Evolutionary conservation across 1,140 invertebrate species (phyloP).

Genomic region (Archivesica marissinica): DNA sequence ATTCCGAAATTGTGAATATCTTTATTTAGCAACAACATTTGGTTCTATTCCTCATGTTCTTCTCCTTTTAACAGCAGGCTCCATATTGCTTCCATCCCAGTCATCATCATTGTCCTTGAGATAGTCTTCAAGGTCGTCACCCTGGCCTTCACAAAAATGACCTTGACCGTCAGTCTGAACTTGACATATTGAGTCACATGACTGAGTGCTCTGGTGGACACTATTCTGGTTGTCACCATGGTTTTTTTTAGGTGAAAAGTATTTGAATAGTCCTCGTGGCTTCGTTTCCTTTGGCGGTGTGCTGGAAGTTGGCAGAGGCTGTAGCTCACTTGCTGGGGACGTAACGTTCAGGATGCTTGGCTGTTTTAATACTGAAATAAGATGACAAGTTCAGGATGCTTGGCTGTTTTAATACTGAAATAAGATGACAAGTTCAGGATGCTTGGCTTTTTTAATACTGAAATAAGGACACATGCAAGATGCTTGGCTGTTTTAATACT

Average conservation of each 20-base stretch:
- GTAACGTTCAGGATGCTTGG: conserved; percentile 7
- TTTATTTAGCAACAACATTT: too few species aligned
- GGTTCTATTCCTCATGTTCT: too few species aligned
- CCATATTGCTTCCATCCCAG: conserved; percentile 35
- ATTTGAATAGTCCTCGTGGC: conserved; percentile 35
- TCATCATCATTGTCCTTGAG: conserved; percentile 46
- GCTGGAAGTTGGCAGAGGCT: background rate
- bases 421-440: background rate
- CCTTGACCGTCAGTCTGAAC: background rate
- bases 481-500: background rate
- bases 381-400: background rate
- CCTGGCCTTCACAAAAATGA: background rate
- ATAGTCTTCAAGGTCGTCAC: conserved; percentile 58
- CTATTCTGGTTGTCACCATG: background rate
- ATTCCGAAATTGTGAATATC: too few species aligned
- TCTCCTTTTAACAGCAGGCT: conserved; percentile 26
- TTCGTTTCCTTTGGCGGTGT: background rate
- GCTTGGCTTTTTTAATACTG: background rate
- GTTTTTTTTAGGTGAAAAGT: conserved; percentile 42
- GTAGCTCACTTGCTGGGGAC: conserved; percentile 1
- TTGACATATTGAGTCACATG: background rate
- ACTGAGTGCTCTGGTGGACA: background rate
- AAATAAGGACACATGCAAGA: background rate
- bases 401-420: background rate
- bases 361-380: conserved; percentile 31